phyloP scores from a whole-genome alignment of 35 echinoderm and acorn worm genomes.

The Acanthaster planci region DNA sequence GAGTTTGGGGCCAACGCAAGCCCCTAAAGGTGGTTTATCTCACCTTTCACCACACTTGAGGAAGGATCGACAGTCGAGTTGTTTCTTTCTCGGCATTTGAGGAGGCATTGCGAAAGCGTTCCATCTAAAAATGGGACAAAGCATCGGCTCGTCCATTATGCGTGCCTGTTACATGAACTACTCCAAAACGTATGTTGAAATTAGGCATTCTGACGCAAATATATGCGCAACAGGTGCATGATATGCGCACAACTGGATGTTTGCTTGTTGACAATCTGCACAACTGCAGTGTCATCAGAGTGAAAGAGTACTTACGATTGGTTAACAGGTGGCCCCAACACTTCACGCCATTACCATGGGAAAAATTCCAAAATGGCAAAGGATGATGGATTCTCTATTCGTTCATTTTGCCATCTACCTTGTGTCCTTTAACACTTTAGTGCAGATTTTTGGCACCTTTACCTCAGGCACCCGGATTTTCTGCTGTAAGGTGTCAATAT shows the following conservation, averaged over 20 bases:
- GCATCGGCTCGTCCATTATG: constrained; percentile 42
- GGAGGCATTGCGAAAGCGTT: background rate
- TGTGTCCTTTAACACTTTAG: constrained; percentile 27
- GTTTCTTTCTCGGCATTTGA: background rate
- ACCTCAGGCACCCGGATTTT: background rate
- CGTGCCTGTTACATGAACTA: background rate
- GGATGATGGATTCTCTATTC: background rate
- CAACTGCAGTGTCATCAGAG: constrained; percentile 39
- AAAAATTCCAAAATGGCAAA: constrained; percentile 34
- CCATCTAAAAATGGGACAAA: constrained; percentile 35
- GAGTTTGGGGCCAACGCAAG: background rate
- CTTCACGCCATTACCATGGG: constrained; percentile 22
- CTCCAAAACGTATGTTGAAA: constrained; percentile 4
- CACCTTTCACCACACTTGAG: background rate
- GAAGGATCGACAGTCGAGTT: background rate
- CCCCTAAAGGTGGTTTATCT: background rate
- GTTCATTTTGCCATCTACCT: background rate
- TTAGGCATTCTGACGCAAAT: constrained; percentile 14
- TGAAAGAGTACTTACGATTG: constrained; percentile 31
- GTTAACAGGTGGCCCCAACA: constrained; percentile 5
- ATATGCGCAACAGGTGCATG: background rate
- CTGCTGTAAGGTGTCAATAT: background rate
- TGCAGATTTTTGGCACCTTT: background rate
- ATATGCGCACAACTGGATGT: constrained; percentile 21
- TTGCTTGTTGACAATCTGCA: constrained; percentile 26